Conservation (phyloP, 2,113 vertebrate species). For the Empidonax alnorum region DNA sequence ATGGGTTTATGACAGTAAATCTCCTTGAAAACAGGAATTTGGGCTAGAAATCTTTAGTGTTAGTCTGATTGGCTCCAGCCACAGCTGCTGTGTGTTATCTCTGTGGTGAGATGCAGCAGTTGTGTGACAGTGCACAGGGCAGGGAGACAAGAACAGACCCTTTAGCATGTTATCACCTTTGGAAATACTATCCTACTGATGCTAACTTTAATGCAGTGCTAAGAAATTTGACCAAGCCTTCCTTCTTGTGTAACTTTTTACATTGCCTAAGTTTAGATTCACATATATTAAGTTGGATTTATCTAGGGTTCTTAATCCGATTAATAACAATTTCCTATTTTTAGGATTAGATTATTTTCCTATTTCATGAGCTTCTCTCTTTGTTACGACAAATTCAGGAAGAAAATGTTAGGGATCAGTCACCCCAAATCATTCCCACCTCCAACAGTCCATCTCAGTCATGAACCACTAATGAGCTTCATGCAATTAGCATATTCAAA, state of each 20-base stretch:
- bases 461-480: neutral
- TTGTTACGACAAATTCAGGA: neutral
- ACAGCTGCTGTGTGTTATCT: neutral
- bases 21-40: neutral
- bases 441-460: neutral
- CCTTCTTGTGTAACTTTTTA: neutral
- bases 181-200: neutral
- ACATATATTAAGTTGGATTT: neutral
- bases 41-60: neutral
- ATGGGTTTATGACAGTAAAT: neutral
- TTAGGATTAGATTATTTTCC: neutral
- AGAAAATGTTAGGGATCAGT: neutral
- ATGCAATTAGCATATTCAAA: neutral
- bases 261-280: neutral
- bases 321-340: neutral
- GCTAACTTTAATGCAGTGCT: neutral
- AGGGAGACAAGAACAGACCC: neutral
- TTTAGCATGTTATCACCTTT: neutral
- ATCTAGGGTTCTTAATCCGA: neutral
- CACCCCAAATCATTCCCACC: neutral
- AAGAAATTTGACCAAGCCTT: neutral
- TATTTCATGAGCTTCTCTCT: neutral
- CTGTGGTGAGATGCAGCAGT: neutral
- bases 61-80: neutral
- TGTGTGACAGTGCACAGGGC: neutral